Conservation (phyloP, 2,888 invertebrate species). For the Apamea sordens region DNA sequence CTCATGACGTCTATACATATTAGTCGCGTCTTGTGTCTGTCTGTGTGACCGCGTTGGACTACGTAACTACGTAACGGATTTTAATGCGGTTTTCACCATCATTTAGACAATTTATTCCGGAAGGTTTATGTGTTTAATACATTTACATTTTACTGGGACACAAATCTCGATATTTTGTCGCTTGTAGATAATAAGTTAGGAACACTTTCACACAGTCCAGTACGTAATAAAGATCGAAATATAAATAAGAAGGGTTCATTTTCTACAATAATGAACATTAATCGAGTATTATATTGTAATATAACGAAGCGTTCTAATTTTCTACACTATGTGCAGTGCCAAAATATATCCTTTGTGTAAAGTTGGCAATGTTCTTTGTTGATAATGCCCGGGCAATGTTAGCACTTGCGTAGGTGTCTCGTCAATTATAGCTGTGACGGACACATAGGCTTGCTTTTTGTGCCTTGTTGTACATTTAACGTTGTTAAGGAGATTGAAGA, state of each 20-base stretch:
- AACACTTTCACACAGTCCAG: slow-evolving; percentile 39
- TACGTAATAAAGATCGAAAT: slow-evolving; percentile 39
- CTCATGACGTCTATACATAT: too few species aligned
- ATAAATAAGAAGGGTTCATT: slow-evolving; percentile 67
- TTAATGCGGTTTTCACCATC: too few species aligned
- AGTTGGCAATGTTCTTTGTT: slow-evolving; percentile 39
- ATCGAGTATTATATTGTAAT: slow-evolving; percentile 77
- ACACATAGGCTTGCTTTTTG: slow-evolving; percentile 46
- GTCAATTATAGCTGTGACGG: not conserved
- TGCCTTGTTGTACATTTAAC: slow-evolving; percentile 53
- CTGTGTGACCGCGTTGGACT: too few species aligned
- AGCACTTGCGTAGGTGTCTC: slow-evolving; percentile 18
- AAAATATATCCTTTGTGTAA: slow-evolving; percentile 72
- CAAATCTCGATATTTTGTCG: too few species aligned
- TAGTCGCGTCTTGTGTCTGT: too few species aligned
- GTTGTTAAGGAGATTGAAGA: not conserved
- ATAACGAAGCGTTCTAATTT: slow-evolving; percentile 76
- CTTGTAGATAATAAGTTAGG: not conserved
- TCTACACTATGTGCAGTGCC: slow-evolving; percentile 81
- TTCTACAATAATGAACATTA: slow-evolving; percentile 69
- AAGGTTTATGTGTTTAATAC: too few species aligned
- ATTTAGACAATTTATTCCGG: too few species aligned
- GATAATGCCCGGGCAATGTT: slow-evolving; percentile 33
- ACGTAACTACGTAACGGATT: too few species aligned
- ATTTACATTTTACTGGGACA: too few species aligned